Evolutionary conservation across 2,113 vertebrate species (phyloP).

Genomic region (Ictalurus furcatus): DNA sequence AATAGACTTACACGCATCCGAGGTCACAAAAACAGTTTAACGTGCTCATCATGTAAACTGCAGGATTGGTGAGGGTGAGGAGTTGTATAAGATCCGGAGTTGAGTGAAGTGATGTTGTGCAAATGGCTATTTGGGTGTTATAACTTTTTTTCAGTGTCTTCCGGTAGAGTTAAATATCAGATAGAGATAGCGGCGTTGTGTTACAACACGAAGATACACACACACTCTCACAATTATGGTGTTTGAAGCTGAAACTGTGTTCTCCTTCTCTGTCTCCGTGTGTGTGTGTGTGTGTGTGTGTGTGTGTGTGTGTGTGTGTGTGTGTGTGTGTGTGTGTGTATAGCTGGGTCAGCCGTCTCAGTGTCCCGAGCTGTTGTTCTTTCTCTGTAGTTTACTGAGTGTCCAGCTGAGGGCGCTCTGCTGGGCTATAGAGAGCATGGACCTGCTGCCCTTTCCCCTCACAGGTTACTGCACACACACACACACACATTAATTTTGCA

Average conservation of each 20-base stretch:
- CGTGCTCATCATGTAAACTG: no score
- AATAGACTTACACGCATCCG: no score
- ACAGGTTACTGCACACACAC: constrained; percentile 50
- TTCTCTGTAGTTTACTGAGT: constrained; percentile 84
- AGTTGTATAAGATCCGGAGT: no score
- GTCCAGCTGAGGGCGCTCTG: constrained; percentile 76
- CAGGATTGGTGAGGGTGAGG: not conserved
- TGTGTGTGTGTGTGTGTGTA: constrained; percentile 8
- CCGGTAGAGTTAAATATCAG: no score
- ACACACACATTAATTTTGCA: constrained; percentile 3
- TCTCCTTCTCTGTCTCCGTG: not conserved
- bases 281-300: constrained; percentile 10
- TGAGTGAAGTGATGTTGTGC: no score
- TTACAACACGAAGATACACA: not conserved
- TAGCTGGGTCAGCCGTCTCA: constrained; percentile 79
- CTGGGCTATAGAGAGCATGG: constrained; percentile 71
- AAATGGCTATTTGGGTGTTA: not conserved
- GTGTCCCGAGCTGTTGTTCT: constrained; percentile 81
- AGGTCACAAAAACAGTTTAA: no score
- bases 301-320: constrained; percentile 12
- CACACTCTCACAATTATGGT: not conserved
- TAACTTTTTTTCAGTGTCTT: not conserved
- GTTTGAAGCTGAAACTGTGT: not conserved
- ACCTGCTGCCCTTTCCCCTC: constrained; percentile 54
- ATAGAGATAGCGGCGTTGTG: not conserved